These are phyloP conservation scores for Calcarius ornatus DNA, from an alignment of 2,113 vertebrate species.

Conservation along the genomic window DNA sequence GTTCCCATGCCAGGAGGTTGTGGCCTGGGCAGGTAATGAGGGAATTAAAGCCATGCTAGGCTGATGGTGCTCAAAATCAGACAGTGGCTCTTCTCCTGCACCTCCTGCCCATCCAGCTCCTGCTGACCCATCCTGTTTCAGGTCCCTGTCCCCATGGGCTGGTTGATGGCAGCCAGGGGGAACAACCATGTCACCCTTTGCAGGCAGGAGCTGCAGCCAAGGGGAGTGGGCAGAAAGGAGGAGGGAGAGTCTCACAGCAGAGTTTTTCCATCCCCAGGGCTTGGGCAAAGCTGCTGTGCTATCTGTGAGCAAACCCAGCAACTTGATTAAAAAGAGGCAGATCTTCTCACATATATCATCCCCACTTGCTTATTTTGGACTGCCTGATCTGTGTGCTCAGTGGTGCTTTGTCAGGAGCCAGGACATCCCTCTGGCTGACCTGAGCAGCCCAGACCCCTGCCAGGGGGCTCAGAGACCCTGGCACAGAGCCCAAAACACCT, in stretches of 20 bases:
- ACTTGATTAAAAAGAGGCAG: background rate
- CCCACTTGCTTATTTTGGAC: fast-evolving
- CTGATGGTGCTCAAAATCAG: background rate
- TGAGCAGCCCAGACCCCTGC: too few species aligned
- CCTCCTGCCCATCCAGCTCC: background rate
- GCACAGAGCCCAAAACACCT: too few species aligned
- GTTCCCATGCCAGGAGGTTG: background rate
- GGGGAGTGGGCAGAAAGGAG: background rate
- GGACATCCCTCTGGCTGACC: too few species aligned
- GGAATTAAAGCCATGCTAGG: background rate
- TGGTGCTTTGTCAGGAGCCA: too few species aligned
- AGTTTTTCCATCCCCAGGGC: background rate
- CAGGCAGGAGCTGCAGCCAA: background rate
- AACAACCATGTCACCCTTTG: fast-evolving
- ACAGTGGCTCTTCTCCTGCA: background rate
- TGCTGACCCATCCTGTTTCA: background rate
- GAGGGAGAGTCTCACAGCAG: background rate
- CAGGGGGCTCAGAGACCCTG: too few species aligned
- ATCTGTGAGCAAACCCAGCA: background rate
- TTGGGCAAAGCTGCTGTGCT: background rate
- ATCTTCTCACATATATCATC: background rate
- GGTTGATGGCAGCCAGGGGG: background rate
- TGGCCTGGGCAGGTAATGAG: background rate
- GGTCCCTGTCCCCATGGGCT: background rate
- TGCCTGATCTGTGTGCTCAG: fast-evolving